A percentile compares a stretch with the other conserved stretches of the same genome.
phyloP scores from a whole-genome alignment of 2,113 vertebrate genomes.

The rat (Rattus norvegicus) region DNA sequence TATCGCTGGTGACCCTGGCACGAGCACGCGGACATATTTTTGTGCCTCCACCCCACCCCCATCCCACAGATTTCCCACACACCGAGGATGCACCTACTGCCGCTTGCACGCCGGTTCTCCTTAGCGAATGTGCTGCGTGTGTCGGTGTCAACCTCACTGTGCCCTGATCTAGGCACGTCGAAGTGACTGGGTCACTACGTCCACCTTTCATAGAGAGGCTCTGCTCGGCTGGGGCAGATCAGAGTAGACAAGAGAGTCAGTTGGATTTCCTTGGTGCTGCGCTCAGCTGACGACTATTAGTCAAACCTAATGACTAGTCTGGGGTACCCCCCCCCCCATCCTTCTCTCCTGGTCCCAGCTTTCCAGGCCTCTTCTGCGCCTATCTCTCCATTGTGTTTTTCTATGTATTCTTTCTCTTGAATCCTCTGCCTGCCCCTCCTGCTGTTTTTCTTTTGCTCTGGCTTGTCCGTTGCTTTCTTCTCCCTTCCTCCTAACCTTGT shows the following conservation, averaged over 20 bases:
- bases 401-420: not conserved
- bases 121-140: not conserved
- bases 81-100: not conserved
- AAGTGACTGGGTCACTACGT: not conserved
- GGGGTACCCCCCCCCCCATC: not conserved
- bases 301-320: not conserved
- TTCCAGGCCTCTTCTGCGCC: not conserved
- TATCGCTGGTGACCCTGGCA: not conserved
- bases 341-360: not conserved
- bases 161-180: not conserved
- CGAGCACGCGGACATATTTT: not conserved
- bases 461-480: not conserved
- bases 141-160: not conserved
- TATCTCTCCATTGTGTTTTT: not conserved
- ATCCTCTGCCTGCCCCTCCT: not conserved
- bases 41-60: not conserved
- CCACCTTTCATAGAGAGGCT: not conserved
- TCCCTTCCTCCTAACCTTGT: not conserved
- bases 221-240: not conserved
- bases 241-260: not conserved
- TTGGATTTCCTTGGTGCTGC: not conserved
- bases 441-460: not conserved
- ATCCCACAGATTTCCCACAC: not conserved
- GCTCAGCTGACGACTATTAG: not conserved
- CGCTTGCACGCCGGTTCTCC: not conserved